Evolutionary conservation across 2,113 vertebrate genomes (phyloP).

Genomic region (Onychostruthus taczanowskii): DNA sequence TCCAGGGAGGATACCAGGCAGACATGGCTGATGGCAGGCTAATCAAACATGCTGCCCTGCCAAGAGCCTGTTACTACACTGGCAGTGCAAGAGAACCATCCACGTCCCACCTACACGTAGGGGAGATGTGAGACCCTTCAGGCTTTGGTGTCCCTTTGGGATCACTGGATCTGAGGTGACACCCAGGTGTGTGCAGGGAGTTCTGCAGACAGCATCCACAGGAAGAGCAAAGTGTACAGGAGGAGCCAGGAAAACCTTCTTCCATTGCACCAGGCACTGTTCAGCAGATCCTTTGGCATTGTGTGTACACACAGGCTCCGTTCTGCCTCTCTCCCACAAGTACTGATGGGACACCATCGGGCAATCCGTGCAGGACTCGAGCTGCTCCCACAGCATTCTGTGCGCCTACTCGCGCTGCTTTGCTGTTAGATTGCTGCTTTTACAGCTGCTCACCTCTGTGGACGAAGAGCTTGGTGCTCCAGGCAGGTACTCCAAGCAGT

Average conservation of each 20-base stretch:
- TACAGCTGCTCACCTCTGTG: background rate
- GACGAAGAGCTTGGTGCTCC: background rate
- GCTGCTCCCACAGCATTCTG: background rate
- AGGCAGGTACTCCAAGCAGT: background rate
- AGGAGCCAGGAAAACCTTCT: background rate
- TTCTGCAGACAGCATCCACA: accelerated
- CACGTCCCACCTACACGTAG: accelerated
- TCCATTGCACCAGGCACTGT: background rate
- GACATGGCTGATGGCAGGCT: background rate
- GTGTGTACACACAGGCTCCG: accelerated
- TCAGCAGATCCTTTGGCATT: background rate
- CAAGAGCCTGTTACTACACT: background rate
- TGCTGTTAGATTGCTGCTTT: background rate
- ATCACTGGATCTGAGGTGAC: background rate
- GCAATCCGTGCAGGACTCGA: background rate
- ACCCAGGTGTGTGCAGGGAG: background rate
- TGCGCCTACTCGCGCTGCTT: background rate
- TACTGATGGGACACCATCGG: background rate
- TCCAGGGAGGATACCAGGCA: background rate
- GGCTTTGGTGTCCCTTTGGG: background rate
- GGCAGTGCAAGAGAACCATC: background rate
- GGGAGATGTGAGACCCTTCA: background rate
- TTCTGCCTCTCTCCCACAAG: background rate
- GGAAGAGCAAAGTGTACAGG: background rate
- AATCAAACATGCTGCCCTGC: background rate